These are phyloP conservation scores for Crossocerus cetratus DNA, from an alignment of 2,888 invertebrate species.

Conservation along the genomic window DNA sequence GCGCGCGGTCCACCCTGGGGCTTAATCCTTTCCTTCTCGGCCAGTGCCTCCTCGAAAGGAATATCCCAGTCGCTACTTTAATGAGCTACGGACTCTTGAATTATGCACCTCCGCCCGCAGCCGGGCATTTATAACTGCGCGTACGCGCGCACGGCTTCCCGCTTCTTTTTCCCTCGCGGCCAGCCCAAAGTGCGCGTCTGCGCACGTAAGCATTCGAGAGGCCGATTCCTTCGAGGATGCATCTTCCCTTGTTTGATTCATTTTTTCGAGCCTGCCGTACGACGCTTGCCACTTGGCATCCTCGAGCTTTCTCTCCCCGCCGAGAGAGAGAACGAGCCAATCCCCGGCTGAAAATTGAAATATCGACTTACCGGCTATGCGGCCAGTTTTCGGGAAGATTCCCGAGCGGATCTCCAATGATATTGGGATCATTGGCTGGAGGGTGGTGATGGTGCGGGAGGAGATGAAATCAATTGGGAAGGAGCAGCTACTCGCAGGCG, in stretches of 20 bases:
- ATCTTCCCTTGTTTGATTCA: neutral
- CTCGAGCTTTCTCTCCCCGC: neutral
- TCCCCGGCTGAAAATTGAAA: too few species aligned
- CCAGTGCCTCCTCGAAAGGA: constrained; percentile 40
- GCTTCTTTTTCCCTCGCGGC: constrained; percentile 4
- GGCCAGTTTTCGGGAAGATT: too few species aligned
- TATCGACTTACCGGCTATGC: too few species aligned
- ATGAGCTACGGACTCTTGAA: constrained; percentile 73
- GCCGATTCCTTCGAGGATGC: neutral
- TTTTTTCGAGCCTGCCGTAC: neutral
- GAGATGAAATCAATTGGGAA: constrained; percentile 56
- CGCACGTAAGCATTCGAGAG: neutral
- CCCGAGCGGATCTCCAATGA: too few species aligned
- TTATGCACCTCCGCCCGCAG: constrained; percentile 65
- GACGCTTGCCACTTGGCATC: neutral
- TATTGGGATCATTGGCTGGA: neutral
- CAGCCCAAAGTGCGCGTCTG: constrained; percentile 17
- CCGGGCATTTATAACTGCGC: constrained; percentile 49
- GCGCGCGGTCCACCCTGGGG: constrained; percentile 38
- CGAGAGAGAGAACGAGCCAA: neutral
- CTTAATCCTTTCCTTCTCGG: constrained; percentile 62
- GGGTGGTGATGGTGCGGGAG: constrained; percentile 8
- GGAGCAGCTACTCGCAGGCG: constrained; percentile 50
- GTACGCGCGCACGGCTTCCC: constrained; percentile 11
- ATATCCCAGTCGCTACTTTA: constrained; percentile 67